These are phyloP conservation scores for Anastatus disparis DNA, from an alignment of 1,140 invertebrate species.

Conservation along the genomic window DNA sequence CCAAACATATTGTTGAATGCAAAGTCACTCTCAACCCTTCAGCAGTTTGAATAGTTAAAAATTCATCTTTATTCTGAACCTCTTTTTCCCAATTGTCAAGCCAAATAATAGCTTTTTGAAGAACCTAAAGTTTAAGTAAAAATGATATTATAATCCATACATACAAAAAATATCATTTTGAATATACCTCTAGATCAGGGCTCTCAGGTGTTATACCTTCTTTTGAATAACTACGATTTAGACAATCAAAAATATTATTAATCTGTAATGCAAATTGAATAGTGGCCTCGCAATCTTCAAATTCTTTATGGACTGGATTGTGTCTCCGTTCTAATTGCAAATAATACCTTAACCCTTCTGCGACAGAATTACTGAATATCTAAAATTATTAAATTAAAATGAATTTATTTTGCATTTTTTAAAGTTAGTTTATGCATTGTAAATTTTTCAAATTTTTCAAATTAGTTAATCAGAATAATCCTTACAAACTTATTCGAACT, in stretches of 20 bases:
- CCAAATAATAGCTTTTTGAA: neutral
- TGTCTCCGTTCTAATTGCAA: neutral
- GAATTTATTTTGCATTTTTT: too few species aligned
- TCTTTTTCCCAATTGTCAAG: neutral
- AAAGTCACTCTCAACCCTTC: neutral
- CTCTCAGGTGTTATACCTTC: neutral
- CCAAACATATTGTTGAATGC: neutral
- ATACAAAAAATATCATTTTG: neutral
- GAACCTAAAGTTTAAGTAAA: neutral
- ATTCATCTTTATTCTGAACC: neutral
- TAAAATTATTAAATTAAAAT: too few species aligned
- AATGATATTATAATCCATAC: neutral
- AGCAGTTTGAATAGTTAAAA: neutral
- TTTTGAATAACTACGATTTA: neutral
- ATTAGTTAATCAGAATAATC: too few species aligned
- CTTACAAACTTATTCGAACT: too few species aligned
- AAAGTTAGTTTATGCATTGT: too few species aligned
- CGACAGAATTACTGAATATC: constrained; percentile 37
- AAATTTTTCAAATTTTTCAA: too few species aligned
- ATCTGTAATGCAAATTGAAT: neutral
- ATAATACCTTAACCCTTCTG: neutral
- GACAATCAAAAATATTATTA: neutral
- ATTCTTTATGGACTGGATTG: neutral
- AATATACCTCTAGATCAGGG: neutral
- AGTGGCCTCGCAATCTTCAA: neutral